phyloP scores from a whole-genome alignment of 1,140 invertebrate genomes.

The Gryllus bimaculatus region DNA sequence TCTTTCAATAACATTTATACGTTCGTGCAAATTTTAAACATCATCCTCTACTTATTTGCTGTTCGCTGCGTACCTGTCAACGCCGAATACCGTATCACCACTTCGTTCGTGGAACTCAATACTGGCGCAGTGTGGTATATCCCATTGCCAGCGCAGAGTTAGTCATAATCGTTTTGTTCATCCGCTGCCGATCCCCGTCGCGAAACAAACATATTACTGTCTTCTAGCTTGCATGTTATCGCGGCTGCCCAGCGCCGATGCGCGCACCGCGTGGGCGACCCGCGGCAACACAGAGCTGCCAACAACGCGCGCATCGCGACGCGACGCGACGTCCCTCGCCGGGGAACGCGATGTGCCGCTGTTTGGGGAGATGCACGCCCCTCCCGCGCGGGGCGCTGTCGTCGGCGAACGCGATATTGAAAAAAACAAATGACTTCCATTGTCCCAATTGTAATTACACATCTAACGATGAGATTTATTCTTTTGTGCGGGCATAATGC shows the following conservation, averaged over 20 bases:
- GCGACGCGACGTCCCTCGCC: not conserved
- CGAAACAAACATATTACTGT: not conserved
- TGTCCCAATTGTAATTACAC: not conserved
- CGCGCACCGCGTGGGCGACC: too few species aligned
- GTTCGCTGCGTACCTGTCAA: too few species aligned
- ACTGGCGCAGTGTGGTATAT: too few species aligned
- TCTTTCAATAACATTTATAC: too few species aligned
- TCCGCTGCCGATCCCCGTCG: not conserved
- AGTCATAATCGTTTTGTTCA: too few species aligned
- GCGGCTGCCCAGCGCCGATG: not conserved
- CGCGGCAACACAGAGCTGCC: not conserved
- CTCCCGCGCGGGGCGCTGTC: not conserved
- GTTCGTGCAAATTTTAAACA: too few species aligned
- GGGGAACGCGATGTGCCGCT: not conserved
- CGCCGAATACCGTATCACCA: too few species aligned
- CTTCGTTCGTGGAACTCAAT: too few species aligned
- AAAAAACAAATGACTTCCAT: slow-evolving; percentile 2
- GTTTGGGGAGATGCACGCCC: not conserved
- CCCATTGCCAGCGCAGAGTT: too few species aligned
- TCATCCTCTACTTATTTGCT: too few species aligned
- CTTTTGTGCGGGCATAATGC: not conserved
- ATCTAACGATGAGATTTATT: slow-evolving; percentile 5
- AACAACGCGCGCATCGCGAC: not conserved
- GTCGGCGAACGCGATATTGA: not conserved
- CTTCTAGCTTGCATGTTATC: not conserved